phyloP scores from a whole-genome alignment of 2,113 vertebrate species.

The Lophius piscatorius region DNA sequence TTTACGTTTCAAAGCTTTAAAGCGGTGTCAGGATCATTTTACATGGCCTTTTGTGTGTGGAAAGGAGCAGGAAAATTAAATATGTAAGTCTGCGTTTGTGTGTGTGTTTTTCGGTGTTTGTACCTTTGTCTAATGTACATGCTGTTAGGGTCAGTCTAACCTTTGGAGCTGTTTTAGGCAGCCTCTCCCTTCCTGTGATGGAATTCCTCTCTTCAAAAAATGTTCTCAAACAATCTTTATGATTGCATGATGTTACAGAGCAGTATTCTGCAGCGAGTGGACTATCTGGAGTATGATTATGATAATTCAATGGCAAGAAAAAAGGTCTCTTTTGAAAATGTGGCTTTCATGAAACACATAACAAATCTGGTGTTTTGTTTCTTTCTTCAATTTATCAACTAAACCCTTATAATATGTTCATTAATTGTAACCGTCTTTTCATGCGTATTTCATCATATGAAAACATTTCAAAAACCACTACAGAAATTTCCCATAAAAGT shows the following conservation, averaged over 20 bases:
- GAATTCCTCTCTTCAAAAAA: slow-evolving; percentile 50
- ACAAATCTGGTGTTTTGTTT: no score
- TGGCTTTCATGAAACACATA: neutral
- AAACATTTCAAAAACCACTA: no score
- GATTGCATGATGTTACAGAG: slow-evolving; percentile 20
- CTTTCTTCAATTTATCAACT: neutral
- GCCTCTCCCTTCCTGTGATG: slow-evolving; percentile 64
- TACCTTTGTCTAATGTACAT: neutral
- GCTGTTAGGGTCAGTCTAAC: slow-evolving; percentile 37
- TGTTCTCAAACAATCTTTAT: slow-evolving; percentile 34
- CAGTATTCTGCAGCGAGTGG: slow-evolving; percentile 14
- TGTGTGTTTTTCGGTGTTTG: neutral
- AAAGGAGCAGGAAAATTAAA: neutral
- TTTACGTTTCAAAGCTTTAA: slow-evolving; percentile 23
- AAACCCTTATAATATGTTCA: no score
- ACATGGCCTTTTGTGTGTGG: slow-evolving; percentile 12
- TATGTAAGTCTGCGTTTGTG: slow-evolving; percentile 1
- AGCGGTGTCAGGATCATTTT: slow-evolving; percentile 34
- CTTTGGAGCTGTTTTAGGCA: slow-evolving; percentile 14
- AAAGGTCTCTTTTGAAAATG: slow-evolving; percentile 1
- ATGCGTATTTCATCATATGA: no score
- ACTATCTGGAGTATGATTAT: slow-evolving; percentile 29
- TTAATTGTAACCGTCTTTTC: no score
- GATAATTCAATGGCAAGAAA: slow-evolving; percentile 18
- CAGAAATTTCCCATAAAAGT: no score